Evolutionary conservation across 2,113 vertebrate species (phyloP).

Genomic region (Tychaedon coryphoeus): DNA sequence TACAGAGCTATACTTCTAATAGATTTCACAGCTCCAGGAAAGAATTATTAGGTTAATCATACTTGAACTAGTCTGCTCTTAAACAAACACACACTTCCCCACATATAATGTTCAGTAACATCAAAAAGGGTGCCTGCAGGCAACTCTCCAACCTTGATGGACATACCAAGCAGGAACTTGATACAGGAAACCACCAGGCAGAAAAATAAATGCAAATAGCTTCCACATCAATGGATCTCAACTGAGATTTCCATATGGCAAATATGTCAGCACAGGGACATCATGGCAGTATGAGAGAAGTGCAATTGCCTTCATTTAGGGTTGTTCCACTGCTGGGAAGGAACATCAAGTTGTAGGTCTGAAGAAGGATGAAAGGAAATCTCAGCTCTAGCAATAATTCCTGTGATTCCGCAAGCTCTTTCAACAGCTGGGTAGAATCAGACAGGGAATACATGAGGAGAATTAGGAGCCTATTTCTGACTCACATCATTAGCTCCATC

Average conservation of each 20-base stretch:
- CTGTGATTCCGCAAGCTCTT: background rate
- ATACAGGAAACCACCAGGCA: background rate
- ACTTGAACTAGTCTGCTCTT: background rate
- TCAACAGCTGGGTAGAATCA: slow-evolving; percentile 22
- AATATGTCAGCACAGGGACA: background rate
- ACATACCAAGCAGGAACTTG: background rate
- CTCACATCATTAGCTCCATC: background rate
- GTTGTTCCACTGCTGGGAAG: background rate
- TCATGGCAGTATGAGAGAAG: accelerated
- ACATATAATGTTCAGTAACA: background rate
- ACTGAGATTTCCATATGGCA: background rate
- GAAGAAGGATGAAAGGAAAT: background rate
- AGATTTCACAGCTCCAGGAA: background rate
- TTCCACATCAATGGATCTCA: background rate
- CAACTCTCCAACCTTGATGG: background rate
- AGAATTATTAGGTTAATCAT: background rate
- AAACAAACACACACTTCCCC: background rate
- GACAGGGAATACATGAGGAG: background rate
- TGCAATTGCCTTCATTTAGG: background rate
- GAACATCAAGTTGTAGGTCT: background rate
- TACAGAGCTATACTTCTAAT: background rate
- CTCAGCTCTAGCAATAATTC: background rate
- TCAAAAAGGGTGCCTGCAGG: background rate
- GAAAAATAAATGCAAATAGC: background rate
- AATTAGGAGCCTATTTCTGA: slow-evolving; percentile 15